Evolutionary conservation across 2,888 invertebrate species (phyloP).

Genomic region (Sinohyriopsis cumingii): DNA sequence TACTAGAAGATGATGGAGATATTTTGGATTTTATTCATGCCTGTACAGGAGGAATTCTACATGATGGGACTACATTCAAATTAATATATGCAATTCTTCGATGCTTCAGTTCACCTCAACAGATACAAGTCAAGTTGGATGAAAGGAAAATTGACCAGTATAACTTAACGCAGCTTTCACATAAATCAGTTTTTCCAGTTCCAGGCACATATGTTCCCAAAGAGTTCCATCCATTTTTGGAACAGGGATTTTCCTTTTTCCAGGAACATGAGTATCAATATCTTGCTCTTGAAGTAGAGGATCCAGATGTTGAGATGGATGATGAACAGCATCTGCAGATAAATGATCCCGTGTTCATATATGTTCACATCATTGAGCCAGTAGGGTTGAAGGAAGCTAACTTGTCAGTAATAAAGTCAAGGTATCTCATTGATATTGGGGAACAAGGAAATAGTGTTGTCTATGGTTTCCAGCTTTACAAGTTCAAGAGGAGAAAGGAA

Average conservation of each 20-base stretch:
- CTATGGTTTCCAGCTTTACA: conserved; percentile 3
- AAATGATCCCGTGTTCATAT: conserved; percentile 16
- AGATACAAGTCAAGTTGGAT: conserved; percentile 10
- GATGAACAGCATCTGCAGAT: not conserved
- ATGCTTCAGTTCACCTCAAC: not conserved
- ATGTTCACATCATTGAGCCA: conserved; percentile 18
- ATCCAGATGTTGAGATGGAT: not conserved
- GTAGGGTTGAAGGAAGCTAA: not conserved
- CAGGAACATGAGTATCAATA: conserved; percentile 22
- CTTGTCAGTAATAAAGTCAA: not conserved
- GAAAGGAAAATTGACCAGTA: conserved; percentile 1
- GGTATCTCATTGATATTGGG: no score
- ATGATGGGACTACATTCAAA: not conserved
- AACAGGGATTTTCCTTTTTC: conserved; percentile 25
- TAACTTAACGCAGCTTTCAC: not conserved
- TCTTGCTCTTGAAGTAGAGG: conserved; percentile 24
- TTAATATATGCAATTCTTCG: conserved; percentile 1
- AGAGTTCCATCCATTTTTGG: conserved; percentile 26
- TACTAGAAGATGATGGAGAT: conserved; percentile 4
- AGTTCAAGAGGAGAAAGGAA: conserved; percentile 1
- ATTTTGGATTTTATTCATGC: conserved; percentile 7
- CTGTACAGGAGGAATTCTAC: conserved; percentile 11
- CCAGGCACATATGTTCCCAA: conserved; percentile 27
- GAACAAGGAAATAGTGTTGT: no score
- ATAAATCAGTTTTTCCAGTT: conserved; percentile 15